Base-by-base conservation (phyloP, 2,888 invertebrate genomes). In the Globia sparganii region DNA sequence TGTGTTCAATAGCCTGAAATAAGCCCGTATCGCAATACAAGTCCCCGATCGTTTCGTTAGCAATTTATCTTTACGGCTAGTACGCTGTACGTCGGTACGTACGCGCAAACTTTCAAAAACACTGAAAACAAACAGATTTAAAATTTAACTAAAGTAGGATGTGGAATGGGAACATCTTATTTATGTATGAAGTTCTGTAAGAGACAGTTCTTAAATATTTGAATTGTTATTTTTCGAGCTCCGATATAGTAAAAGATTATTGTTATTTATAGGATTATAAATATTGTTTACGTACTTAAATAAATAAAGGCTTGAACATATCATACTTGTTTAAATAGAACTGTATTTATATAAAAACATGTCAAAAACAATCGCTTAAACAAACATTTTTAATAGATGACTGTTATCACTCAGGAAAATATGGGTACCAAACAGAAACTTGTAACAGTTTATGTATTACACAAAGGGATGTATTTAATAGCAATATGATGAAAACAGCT, bases 1-100 rank as follows among this genome's bases (percentile, higher is more conserved):
- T 81, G 65, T 74, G 46, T 73, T 46, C 73, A 80, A 84, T 81
- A 69, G 71, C 72, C 37, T 68, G 77, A 61, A 83, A 69, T 62
- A 71, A 71, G 61, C 75, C 46, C 61, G 69, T 84, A 80, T 82
- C 15, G 53, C 71, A 43, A 62, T 58, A 84, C 71, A 49, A 69
- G 49, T 72, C 69, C 43, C n/a, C 15, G 68, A 58, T 64, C 71
- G 65, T 66, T 80, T 31, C 53, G 34, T n/a, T 59, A 31, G 64
- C 46, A 46, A 46, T 72, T 83, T 80, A 75, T 83, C 58, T 79
- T 75, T 72, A 80, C 72, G 80, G 58, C 61, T 59, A 49, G 65
- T 78, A 72, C 64, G 65, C 37, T 62, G 53, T 56, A 71, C 21
- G 31, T 69, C 13, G 43, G n/a, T 59, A 72, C 25, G 4, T 58